Evolutionary conservation across 2,797 vertebrate species (phyloP).

Genomic region (Halcyon leucocephala): DNA sequence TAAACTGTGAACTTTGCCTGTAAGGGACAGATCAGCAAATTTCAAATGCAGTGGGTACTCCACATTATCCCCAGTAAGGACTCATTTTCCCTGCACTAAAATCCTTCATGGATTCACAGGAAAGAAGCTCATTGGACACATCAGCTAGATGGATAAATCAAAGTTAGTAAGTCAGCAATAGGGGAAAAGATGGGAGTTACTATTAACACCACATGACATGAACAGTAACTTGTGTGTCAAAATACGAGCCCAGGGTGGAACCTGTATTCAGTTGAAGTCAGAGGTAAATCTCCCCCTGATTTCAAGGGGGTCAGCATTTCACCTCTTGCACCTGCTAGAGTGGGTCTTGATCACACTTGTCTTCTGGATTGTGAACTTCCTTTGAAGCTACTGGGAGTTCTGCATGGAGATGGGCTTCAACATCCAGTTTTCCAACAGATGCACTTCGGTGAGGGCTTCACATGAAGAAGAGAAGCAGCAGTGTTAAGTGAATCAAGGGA

Average conservation of each 20-base stretch:
- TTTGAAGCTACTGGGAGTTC: background rate
- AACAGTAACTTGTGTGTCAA: background rate
- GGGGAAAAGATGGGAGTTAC: background rate
- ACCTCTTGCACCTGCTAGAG: background rate
- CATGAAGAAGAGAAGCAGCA: background rate
- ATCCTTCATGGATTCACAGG: background rate
- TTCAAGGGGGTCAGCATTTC: background rate
- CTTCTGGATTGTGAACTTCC: background rate
- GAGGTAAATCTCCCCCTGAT: background rate
- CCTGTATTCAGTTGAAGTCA: rapidly evolving
- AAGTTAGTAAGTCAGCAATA: background rate
- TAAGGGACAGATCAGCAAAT: background rate
- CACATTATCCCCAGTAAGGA: background rate
- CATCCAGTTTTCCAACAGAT: background rate
- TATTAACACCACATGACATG: background rate
- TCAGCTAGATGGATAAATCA: background rate
- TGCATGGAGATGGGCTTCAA: background rate
- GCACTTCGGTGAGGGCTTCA: background rate
- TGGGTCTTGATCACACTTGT: background rate
- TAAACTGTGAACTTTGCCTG: background rate
- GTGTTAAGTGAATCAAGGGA: background rate
- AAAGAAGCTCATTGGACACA: background rate
- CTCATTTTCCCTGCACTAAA: background rate
- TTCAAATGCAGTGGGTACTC: background rate
- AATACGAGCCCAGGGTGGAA: background rate